These are phyloP conservation scores for Bombus turneri DNA, from an alignment of 1,140 invertebrate genomes.

Conservation along the genomic window DNA sequence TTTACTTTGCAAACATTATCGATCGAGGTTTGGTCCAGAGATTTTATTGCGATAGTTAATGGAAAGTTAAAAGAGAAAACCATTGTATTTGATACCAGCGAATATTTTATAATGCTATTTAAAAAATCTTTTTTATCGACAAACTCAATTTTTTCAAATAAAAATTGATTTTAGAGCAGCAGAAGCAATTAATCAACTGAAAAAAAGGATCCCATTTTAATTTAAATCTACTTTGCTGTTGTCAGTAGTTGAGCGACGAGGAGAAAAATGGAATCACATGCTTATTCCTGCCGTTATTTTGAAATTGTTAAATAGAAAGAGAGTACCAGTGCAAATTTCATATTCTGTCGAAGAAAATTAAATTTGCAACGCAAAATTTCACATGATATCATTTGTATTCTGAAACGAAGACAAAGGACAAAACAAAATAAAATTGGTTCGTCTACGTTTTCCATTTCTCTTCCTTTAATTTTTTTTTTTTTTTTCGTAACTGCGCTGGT, in stretches of 20 bases:
- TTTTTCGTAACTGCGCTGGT: no score
- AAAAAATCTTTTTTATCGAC: not conserved
- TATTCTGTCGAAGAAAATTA: not conserved
- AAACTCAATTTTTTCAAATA: not conserved
- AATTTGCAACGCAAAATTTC: slow-evolving; percentile 5
- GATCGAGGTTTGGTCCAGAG: not conserved
- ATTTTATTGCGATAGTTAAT: not conserved
- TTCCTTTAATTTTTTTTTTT: no score
- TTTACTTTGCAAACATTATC: not conserved
- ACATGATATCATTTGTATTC: not conserved
- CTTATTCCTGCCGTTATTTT: not conserved
- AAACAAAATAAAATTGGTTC: not conserved
- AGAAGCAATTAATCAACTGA: not conserved
- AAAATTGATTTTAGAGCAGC: not conserved
- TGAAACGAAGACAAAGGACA: not conserved
- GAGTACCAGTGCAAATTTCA: not conserved
- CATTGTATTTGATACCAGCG: not conserved
- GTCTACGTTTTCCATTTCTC: no score
- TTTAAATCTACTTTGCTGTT: not conserved
- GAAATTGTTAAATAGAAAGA: not conserved
- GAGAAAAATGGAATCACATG: not conserved
- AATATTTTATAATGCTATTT: not conserved
- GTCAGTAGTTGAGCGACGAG: not conserved
- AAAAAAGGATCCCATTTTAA: not conserved
- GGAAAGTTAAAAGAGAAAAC: not conserved